Percentiles rank a stretch among this genome's conserved stretches.
Evolutionary conservation across 1,140 invertebrate species (phyloP).

Genomic region (Heliconius eleuchia): DNA sequence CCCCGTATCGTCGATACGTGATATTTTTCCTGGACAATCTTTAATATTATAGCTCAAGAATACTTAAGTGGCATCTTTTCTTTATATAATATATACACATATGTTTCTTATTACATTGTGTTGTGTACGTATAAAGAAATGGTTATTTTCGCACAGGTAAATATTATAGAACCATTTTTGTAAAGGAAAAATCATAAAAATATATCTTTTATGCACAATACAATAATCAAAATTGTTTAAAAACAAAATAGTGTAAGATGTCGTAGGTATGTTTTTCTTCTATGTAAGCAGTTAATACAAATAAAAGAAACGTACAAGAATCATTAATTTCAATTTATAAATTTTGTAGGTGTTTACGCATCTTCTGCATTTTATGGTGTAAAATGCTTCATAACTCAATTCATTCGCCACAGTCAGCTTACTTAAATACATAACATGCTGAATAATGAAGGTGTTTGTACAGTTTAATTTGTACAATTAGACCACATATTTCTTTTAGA

Average conservation of each 20-base stretch:
- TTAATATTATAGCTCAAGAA: slow-evolving; percentile 45
- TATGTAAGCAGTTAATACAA: neutral
- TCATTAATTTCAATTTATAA: neutral
- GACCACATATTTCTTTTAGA: neutral
- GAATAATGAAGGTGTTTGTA: too few species aligned
- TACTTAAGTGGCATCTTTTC: slow-evolving; percentile 22
- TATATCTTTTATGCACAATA: too few species aligned
- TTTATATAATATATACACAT: neutral
- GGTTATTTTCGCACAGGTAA: neutral
- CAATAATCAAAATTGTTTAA: neutral
- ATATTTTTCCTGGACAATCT: slow-evolving; percentile 69
- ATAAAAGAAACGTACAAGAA: neutral
- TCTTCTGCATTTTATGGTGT: neutral
- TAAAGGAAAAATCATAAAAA: too few species aligned
- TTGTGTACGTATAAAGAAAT: neutral
- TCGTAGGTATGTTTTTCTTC: neutral
- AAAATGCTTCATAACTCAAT: neutral
- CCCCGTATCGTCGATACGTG: slow-evolving; percentile 61
- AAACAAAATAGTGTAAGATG: neutral
- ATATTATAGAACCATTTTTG: too few species aligned
- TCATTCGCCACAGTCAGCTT: neutral
- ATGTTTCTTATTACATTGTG: neutral
- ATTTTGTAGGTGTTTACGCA: neutral
- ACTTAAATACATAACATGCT: neutral
- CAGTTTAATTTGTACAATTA: neutral